Evolutionary conservation across 2,797 vertebrate genomes (phyloP).

Genomic region (Hippoglossus hippoglossus): DNA sequence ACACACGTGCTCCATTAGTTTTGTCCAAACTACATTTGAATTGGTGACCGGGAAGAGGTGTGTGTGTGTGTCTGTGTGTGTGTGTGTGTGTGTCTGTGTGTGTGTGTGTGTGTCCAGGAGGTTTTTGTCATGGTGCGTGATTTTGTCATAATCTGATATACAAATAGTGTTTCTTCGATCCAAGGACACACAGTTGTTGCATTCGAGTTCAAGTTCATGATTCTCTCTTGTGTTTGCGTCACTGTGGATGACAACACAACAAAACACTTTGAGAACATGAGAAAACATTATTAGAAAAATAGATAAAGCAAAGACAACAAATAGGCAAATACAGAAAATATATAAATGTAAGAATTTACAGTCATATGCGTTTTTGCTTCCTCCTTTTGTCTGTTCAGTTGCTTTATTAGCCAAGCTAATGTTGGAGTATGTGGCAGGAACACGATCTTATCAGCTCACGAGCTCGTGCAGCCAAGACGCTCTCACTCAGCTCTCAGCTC

Average conservation of each 20-base stretch:
- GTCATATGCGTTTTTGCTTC: slow-evolving; percentile 33
- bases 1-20: slow-evolving; percentile 12
- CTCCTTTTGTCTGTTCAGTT: slow-evolving; percentile 35
- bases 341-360: neutral
- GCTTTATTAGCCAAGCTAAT: slow-evolving; percentile 55
- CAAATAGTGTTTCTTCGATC: neutral
- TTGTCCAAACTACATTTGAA: slow-evolving; percentile 8
- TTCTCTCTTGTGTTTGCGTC: no score
- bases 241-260: no score
- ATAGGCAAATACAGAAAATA: neutral
- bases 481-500: slow-evolving; percentile 30
- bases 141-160: slow-evolving; percentile 4
- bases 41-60: neutral
- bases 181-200: slow-evolving; percentile 2
- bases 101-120: neutral
- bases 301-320: no score
- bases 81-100: no score
- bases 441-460: slow-evolving; percentile 59
- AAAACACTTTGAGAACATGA: no score
- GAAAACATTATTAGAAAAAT: no score
- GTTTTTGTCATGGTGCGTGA: neutral
- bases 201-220: neutral
- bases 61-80: slow-evolving; percentile 11
- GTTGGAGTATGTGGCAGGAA: slow-evolving; percentile 56
- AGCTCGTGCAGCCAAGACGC: slow-evolving; percentile 9